Base-by-base conservation (phyloP, 2,888 invertebrate species). In the Scaeva pyrastri region DNA sequence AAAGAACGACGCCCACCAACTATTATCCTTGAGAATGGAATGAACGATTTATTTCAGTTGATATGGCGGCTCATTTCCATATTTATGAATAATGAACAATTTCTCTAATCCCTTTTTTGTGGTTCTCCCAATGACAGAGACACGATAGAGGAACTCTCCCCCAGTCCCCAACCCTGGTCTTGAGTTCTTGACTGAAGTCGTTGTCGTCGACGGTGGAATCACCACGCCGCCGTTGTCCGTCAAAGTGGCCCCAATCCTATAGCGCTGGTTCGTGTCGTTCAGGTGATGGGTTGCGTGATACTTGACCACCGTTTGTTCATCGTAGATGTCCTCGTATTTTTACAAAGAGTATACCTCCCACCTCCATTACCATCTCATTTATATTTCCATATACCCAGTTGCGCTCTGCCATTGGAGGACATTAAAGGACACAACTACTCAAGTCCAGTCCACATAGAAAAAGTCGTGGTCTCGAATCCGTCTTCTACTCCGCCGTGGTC, bases 51-150 rank as follows among this genome's bases (percentile, higher is more conserved):
- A 91, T 91, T 90, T 89, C 88, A 88, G 82, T 79, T 79, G 89
- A 89, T 89, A 89, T 87, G 87, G 86, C 85, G 88, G 89, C 88
- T 78, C 88, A 88, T 88, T 90, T 92, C 89, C 91, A 92, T 92
- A 92, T 92, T 92, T 92, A 92, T 92, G 91, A 91, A 91, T 91
- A 91, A 91, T 91, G 91, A 91, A 90, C 90, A 89, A 90, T 91
- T 90, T 88, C 88, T 88, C 84, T 87, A 86, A 88, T 86, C 88
- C 85, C 76, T 88, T 87, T 82, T 81, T 82, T 75, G 82, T 87
- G 79, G 79, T 85, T 71, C 68, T 56, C 48, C 71, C 77, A 84
- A 72, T 84, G 79, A 85, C 84, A 76, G 79, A 84, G 87, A 87
- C 84, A 85, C 80, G 84, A 85, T 84, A 80, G 55, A 79, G 60